Percentiles rank a stretch among this genome's conserved stretches.
Evolutionary conservation across 2,797 vertebrate species (phyloP).

Genomic region (Champsocephalus esox): DNA sequence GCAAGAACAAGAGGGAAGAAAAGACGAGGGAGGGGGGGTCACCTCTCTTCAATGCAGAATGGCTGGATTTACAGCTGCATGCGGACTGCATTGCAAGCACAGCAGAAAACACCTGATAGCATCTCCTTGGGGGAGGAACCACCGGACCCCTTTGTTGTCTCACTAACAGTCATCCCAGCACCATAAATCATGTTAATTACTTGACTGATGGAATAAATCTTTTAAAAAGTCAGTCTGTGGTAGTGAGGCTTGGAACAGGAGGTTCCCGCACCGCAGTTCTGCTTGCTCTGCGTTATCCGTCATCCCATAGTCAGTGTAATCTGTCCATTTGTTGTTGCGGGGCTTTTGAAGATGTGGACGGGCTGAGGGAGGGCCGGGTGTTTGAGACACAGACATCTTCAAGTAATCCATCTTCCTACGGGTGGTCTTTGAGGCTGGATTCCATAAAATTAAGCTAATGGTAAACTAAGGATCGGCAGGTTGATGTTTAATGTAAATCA

Average conservation of each 20-base stretch:
- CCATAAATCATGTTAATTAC: constrained; percentile 91
- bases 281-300: constrained; percentile 83
- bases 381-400: constrained; percentile 75
- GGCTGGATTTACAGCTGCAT: constrained; percentile 88
- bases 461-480: constrained; percentile 66
- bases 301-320: constrained; percentile 85
- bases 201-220: constrained; percentile 90
- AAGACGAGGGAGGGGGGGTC: constrained; percentile 48
- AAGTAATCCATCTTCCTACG: constrained; percentile 81
- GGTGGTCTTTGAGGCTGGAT: constrained; percentile 75
- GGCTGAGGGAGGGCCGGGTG: constrained; percentile 66
- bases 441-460: constrained; percentile 67
- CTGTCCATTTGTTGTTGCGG: constrained; percentile 83
- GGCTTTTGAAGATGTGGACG: constrained; percentile 73
- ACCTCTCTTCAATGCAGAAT: constrained; percentile 83
- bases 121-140: constrained; percentile 86
- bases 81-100: constrained; percentile 86
- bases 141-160: constrained; percentile 86
- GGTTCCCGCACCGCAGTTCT: constrained; percentile 81
- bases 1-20: constrained; percentile 56
- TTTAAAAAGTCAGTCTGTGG: constrained; percentile 80
- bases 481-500: constrained; percentile 60
- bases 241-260: constrained; percentile 72
- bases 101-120: constrained; percentile 90
- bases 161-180: constrained; percentile 82